Conservation (phyloP, 2,797 vertebrate genomes). For the Diplodus sargus region DNA sequence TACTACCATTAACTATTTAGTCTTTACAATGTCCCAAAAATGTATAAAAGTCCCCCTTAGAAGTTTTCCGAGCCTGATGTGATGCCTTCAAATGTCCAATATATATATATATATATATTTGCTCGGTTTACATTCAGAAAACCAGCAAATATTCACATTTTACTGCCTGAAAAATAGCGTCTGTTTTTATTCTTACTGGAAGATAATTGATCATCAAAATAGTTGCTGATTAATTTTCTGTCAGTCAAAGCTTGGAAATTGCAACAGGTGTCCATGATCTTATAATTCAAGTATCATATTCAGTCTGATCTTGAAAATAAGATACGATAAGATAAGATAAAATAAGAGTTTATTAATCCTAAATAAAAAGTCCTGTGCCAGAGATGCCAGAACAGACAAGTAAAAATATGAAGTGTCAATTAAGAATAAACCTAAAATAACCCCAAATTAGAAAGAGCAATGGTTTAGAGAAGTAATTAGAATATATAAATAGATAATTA, state of each 20-base stretch:
- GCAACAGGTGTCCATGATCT: background rate
- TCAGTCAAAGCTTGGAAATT: background rate
- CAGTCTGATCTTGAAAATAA: background rate
- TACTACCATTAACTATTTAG: too few relatives aligned
- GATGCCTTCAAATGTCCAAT: background rate
- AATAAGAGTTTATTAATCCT: too few relatives aligned
- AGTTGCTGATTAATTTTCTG: background rate
- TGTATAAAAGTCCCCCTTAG: too few relatives aligned
- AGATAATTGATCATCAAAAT: background rate
- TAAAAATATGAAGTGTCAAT: too few relatives aligned
- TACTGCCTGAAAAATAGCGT: background rate
- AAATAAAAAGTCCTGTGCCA: too few relatives aligned
- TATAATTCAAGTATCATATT: background rate
- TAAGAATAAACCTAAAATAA: too few relatives aligned
- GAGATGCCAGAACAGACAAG: too few relatives aligned
- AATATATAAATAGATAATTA: background rate
- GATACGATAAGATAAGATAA: too few relatives aligned
- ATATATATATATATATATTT: background rate
- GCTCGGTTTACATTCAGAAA: background rate
- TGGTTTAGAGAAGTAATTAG: too few relatives aligned
- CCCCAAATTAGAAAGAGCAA: too few relatives aligned
- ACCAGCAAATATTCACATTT: background rate
- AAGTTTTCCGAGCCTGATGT: too few relatives aligned
- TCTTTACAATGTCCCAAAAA: too few relatives aligned
- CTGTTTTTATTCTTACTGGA: background rate